Base-by-base conservation (phyloP, 2,888 invertebrate species). In the Neoascia interrupta region DNA sequence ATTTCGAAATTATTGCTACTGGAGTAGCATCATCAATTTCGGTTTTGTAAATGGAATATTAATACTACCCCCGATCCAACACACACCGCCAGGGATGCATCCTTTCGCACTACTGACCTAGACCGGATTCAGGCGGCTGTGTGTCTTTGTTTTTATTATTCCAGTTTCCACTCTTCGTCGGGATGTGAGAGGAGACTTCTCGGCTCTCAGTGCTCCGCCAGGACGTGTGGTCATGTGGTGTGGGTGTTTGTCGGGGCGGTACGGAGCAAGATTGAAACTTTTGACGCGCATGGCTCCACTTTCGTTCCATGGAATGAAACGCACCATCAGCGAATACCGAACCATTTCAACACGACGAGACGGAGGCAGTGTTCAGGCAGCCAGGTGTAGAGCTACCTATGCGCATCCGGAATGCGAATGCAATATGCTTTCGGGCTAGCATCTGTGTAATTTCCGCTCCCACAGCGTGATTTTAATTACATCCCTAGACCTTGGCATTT, bases 401-500 rank as follows among this genome's bases (percentile, higher is more conserved):
- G 37, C 47, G 61, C 54, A 56, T 68, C 47, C 61, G 53, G 37
- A 68, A 61, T 73, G 66, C 66, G 23, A 68, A 66, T 66, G 72
- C 61, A 72, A 60, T 76, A 54, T 68, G 79, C 54, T 60, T 54
- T 49, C 58, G n/a, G 72, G 23, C 45, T 43, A 58, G 53, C 60
- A 49, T 66, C 73, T 79, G 73, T 73, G 56, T 61, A 73, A 79
- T 79, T 79, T 79, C 73, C 76, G 76, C 39, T 72, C 34, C 21
- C 45, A 34, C 56, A 68, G 66, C 66, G 54, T 47, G 79, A 79
- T 79, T 79, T 79, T 73, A 79, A 72, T 79, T 79, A 61, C 66
- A 79, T 79, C 60, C 56, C 61, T 15, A 66, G 72, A 58, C 76
- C 76, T 76, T 64, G 76, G 58, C 31, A 76, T 64, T 76, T 66